These are phyloP conservation scores for Bombylius major DNA, from an alignment of 2,888 invertebrate genomes.

Conservation along the genomic window DNA sequence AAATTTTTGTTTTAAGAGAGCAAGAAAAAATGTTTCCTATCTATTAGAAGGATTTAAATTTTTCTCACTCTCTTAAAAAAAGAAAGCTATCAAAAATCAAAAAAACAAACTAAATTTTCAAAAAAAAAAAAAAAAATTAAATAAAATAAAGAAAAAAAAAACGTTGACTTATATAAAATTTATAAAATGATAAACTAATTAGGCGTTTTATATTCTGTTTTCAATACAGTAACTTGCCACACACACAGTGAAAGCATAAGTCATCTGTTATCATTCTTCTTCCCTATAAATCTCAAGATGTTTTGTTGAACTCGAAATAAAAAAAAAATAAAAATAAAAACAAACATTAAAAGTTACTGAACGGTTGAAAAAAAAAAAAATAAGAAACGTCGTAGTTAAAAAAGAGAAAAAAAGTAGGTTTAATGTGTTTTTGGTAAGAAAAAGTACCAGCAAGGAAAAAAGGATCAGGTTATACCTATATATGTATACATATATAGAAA, in stretches of 20 bases:
- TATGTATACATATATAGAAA: no score
- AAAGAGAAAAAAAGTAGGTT: conserved; percentile 6
- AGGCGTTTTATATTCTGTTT: conserved; percentile 17
- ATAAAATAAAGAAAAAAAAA: conserved; percentile 1
- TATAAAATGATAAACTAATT: conserved; percentile 14
- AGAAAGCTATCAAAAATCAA: background rate
- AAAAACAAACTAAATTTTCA: background rate
- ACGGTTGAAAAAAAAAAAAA: no score
- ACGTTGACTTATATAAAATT: background rate
- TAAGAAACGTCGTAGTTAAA: background rate
- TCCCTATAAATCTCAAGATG: conserved; percentile 12
- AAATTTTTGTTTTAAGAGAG: conserved; percentile 23
- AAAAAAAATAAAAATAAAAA: background rate
- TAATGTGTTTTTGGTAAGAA: background rate
- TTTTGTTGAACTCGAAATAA: conserved; percentile 12
- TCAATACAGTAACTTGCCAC: conserved; percentile 17
- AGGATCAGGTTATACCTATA: no score
- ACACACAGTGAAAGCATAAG: conserved; percentile 13
- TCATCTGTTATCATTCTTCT: conserved; percentile 16
- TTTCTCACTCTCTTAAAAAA: background rate
- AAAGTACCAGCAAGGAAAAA: no score
- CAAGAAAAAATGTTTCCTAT: no score
- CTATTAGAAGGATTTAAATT: conserved; percentile 44
- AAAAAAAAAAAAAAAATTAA: background rate
- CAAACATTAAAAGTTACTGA: no score